Evolutionary conservation across 2,797 vertebrate genomes (phyloP).

Genomic region (Intellagama lesueurii): DNA sequence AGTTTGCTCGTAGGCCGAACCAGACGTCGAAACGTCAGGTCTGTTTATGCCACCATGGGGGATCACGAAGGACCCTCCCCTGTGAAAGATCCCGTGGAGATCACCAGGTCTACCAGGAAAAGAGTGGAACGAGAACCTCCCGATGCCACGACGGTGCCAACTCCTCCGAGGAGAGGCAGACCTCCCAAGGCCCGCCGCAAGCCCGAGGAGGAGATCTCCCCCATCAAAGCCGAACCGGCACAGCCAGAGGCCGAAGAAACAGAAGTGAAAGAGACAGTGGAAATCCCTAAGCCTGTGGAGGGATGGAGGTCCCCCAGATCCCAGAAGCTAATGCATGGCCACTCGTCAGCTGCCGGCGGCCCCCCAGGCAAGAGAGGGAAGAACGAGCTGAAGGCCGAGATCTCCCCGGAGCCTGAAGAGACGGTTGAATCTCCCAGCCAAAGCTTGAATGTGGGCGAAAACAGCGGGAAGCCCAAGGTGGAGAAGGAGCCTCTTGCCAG

Average conservation of each 20-base stretch:
- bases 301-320: slow-evolving; percentile 92
- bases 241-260: slow-evolving; percentile 84
- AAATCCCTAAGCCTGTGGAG: slow-evolving; percentile 84
- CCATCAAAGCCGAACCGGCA: slow-evolving; percentile 81
- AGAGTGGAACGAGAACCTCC: slow-evolving; percentile 89
- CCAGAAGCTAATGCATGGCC: slow-evolving; percentile 85
- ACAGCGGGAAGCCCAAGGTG: slow-evolving; percentile 70
- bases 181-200: slow-evolving; percentile 93
- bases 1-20: slow-evolving; percentile 88
- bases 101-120: slow-evolving; percentile 90
- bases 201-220: slow-evolving; percentile 84
- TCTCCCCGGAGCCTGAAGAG: slow-evolving; percentile 71
- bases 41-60: slow-evolving; percentile 91
- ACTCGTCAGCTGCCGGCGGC: slow-evolving; percentile 72
- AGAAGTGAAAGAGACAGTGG: slow-evolving; percentile 84
- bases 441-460: slow-evolving; percentile 72
- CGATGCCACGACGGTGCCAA: slow-evolving; percentile 79
- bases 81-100: slow-evolving; percentile 86
- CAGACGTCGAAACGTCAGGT: slow-evolving; percentile 93
- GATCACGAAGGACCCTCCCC: slow-evolving; percentile 86
- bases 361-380: slow-evolving; percentile 86
- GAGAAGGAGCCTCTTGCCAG: slow-evolving; percentile 73
- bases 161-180: slow-evolving; percentile 88
- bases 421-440: slow-evolving; percentile 68
- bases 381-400: slow-evolving; percentile 80